Conservation (phyloP, 2,888 invertebrate species). For the Cosmorhoe ocellata region DNA sequence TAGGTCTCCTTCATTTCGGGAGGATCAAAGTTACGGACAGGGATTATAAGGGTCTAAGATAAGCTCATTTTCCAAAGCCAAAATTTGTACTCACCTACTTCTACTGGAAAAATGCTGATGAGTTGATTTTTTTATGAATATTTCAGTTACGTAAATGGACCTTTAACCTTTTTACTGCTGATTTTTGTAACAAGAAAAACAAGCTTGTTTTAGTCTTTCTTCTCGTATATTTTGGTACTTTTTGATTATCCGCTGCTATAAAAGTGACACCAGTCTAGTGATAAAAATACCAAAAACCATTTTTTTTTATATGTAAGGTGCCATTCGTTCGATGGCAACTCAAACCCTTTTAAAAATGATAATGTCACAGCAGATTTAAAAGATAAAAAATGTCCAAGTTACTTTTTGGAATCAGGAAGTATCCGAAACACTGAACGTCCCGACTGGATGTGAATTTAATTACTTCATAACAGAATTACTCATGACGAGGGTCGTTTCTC, state of each 20-base stretch:
- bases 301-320: too few relatives aligned
- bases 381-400: slow-evolving; percentile 13
- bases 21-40: slow-evolving; percentile 76
- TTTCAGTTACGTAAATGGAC: slow-evolving; percentile 17
- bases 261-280: too few relatives aligned
- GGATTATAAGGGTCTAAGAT: slow-evolving; percentile 81
- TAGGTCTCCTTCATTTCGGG: slow-evolving; percentile 70
- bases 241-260: too few relatives aligned
- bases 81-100: slow-evolving; percentile 69
- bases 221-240: background rate
- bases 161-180: slow-evolving; percentile 19
- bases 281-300: too few relatives aligned
- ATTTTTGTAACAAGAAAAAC: slow-evolving; percentile 14
- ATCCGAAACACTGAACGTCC: slow-evolving; percentile 12
- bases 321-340: too few relatives aligned
- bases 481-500: slow-evolving; percentile 67
- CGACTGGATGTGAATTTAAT: slow-evolving; percentile 49
- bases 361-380: background rate
- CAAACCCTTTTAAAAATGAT: background rate
- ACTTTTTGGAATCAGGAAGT: slow-evolving; percentile 17
- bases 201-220: slow-evolving; percentile 4
- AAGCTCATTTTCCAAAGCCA: slow-evolving; percentile 74
- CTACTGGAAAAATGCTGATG: slow-evolving; percentile 57
- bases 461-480: slow-evolving; percentile 65
- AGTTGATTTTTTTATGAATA: slow-evolving; percentile 47